Percentiles rank a stretch among this genome's conserved stretches.
Evolutionary conservation across 35 echinoderm and acorn worm genomes (phyloP).

Genomic region (Anneissia japonica): DNA sequence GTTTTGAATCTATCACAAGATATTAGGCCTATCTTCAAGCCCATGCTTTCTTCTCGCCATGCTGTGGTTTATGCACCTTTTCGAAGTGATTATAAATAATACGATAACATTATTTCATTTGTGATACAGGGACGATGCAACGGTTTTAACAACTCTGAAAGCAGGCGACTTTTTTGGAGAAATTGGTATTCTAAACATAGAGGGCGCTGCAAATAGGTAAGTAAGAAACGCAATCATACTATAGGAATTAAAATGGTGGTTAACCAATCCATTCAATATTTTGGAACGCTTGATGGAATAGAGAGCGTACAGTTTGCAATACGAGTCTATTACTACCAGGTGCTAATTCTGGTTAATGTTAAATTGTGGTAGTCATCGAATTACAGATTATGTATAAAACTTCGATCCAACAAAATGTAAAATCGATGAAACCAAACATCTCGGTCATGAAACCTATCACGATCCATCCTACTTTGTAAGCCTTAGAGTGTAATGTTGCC

Average conservation of each 20-base stretch:
- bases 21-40: neutral
- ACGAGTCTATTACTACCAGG: too few species aligned
- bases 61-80: neutral
- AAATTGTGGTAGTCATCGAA: too few species aligned
- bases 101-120: neutral
- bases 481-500: too few species aligned
- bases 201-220: conserved; percentile 64
- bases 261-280: too few species aligned
- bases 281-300: too few species aligned
- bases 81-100: too few species aligned
- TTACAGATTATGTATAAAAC: neutral
- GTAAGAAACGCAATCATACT: neutral
- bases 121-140: conserved; percentile 26
- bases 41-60: neutral
- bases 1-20: too few species aligned
- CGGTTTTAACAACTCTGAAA: conserved; percentile 48
- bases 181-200: conserved; percentile 52
- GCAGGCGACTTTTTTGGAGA: conserved; percentile 70
- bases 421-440: neutral
- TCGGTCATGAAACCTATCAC: too few species aligned
- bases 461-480: too few species aligned
- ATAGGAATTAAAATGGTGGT: too few species aligned
- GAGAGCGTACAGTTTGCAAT: too few species aligned
- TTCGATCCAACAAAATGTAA: neutral
- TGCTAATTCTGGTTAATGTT: too few species aligned